Conservation (phyloP, 2,113 vertebrate genomes). For the Grammomys dolichurus region DNA sequence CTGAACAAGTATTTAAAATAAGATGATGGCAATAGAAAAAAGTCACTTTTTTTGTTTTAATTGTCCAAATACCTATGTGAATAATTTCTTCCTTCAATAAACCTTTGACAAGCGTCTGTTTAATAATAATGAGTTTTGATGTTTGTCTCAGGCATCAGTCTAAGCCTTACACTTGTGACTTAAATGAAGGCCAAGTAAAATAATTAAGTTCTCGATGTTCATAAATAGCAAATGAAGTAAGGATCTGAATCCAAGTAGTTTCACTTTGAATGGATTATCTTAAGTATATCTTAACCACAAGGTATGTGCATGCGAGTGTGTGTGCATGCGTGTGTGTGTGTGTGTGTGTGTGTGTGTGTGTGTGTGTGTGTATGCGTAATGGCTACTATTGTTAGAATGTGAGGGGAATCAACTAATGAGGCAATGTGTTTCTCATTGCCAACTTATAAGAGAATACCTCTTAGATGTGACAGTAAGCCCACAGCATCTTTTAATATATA, state of each 20-base stretch:
- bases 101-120: not conserved
- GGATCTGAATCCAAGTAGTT: not conserved
- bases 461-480: not conserved
- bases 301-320: not conserved
- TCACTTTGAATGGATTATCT: not conserved
- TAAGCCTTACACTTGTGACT: not conserved
- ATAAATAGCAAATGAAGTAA: not conserved
- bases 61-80: not conserved
- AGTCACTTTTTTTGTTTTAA: not conserved
- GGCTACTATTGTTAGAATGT: not conserved
- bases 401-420: not conserved
- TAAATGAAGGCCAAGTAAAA: not conserved
- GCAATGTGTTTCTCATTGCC: not conserved
- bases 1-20: not conserved
- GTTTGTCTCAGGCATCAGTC: not conserved
- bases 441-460: not conserved
- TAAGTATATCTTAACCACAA: not conserved
- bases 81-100: not conserved
- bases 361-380: not conserved
- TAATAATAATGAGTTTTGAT: not conserved
- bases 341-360: no score
- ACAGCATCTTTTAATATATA: not conserved
- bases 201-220: not conserved
- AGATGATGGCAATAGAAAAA: not conserved
- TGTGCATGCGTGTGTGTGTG: no score